Percentiles rank a stretch among this genome's conserved stretches.
These are phyloP conservation scores for Branchinecta lynchi DNA, from an alignment of 1,140 invertebrate species.

Conservation along the genomic window DNA sequence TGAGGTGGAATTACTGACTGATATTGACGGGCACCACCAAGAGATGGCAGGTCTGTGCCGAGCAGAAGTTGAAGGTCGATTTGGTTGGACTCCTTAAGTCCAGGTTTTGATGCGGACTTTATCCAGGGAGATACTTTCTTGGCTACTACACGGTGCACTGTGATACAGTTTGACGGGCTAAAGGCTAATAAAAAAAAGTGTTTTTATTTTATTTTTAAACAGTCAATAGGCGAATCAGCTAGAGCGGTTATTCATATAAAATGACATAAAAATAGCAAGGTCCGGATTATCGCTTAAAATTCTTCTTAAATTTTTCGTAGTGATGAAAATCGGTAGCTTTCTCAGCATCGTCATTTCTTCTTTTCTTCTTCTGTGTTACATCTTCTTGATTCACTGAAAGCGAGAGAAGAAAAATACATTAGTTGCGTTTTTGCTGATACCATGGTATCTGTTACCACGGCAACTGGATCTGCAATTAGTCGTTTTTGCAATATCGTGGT, in stretches of 20 bases:
- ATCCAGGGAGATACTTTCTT: too few species aligned
- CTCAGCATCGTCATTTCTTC: slow-evolving; percentile 51
- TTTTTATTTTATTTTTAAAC: not conserved
- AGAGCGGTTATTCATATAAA: slow-evolving; percentile 12
- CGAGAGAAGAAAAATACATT: slow-evolving; percentile 23
- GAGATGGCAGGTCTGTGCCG: too few species aligned
- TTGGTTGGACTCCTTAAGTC: too few species aligned
- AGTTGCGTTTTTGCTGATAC: too few species aligned
- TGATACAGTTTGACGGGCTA: not conserved
- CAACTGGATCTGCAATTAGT: too few species aligned
- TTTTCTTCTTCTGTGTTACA: slow-evolving; percentile 31
- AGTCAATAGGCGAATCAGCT: not conserved
- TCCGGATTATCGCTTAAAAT: slow-evolving; percentile 67
- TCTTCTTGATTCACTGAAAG: slow-evolving; percentile 66
- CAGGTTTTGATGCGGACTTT: too few species aligned
- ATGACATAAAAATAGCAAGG: not conserved
- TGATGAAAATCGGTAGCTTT: slow-evolving; percentile 93
- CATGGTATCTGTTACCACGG: too few species aligned
- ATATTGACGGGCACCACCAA: too few species aligned
- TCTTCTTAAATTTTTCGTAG: slow-evolving; percentile 91
- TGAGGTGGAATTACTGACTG: too few species aligned
- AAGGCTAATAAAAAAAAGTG: not conserved
- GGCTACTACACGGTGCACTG: too few species aligned
- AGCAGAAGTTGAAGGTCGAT: too few species aligned
- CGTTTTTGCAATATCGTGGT: too few species aligned